Evolutionary conservation across 2,888 invertebrate species (phyloP).

Genomic region (Pilophorus perplexus): DNA sequence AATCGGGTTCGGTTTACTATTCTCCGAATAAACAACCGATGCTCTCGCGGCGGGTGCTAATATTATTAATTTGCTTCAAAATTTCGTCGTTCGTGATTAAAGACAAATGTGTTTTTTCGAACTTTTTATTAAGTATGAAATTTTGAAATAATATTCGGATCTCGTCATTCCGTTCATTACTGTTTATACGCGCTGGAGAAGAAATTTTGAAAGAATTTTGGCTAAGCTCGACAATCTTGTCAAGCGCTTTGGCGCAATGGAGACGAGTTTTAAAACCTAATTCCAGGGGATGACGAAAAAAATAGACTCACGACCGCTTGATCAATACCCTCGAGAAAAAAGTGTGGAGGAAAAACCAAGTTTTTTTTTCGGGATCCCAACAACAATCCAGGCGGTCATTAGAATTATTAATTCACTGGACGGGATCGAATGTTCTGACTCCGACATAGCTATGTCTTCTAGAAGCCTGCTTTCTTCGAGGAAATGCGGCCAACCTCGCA

Average conservation of each 20-base stretch:
- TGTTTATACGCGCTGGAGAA: too few relatives aligned
- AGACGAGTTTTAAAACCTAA: background rate
- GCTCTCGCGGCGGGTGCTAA: too few relatives aligned
- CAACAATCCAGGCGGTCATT: background rate
- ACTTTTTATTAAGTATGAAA: too few relatives aligned
- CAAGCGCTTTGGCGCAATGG: too few relatives aligned
- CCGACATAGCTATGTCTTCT: too few relatives aligned
- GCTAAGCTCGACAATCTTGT: background rate
- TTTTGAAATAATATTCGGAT: too few relatives aligned
- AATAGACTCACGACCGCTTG: background rate
- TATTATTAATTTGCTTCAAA: too few relatives aligned
- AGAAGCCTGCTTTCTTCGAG: background rate
- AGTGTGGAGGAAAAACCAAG: background rate
- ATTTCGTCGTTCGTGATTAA: too few relatives aligned
- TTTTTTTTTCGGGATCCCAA: background rate
- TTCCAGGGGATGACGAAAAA: background rate
- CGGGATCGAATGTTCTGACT: background rate
- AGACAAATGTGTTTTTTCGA: too few relatives aligned
- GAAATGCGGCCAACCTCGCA: background rate
- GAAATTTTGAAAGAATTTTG: slow-evolving; percentile 2
- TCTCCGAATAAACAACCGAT: too few relatives aligned
- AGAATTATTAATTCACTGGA: background rate
- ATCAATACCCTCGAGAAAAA: background rate
- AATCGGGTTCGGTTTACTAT: too few relatives aligned
- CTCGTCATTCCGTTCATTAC: too few relatives aligned